Evolutionary conservation across 2,113 vertebrate genomes (phyloP).

Genomic region (Rhynchopsitta pachyrhyncha): DNA sequence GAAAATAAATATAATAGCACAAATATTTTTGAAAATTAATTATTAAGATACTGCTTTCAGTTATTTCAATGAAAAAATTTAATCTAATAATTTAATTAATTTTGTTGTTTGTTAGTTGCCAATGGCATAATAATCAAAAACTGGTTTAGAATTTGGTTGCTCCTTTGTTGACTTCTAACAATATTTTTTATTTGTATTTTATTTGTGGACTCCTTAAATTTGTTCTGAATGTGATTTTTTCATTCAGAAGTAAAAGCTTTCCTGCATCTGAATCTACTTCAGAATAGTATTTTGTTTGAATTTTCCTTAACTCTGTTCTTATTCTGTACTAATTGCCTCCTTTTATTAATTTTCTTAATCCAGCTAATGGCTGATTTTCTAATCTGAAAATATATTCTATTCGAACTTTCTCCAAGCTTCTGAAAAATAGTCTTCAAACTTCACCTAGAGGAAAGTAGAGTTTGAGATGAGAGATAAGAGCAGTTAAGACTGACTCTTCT

Average conservation of each 20-base stretch:
- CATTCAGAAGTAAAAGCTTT: neutral
- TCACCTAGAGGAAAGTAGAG: neutral
- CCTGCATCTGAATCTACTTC: neutral
- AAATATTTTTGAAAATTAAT: neutral
- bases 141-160: neutral
- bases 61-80: neutral
- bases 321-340: neutral
- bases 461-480: neutral
- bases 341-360: neutral
- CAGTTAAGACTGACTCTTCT: neutral
- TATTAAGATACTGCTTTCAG: neutral
- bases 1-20: neutral
- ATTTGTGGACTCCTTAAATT: neutral
- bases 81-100: neutral
- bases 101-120: neutral
- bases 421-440: neutral
- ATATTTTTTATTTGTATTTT: neutral
- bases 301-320: neutral
- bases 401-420: neutral
- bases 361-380: neutral
- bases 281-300: neutral
- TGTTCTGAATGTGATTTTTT: neutral
- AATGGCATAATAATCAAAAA: neutral
- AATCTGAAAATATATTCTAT: neutral
- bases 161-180: neutral